Percentiles rank a stretch among this genome's conserved stretches.
Evolutionary conservation across 2,113 vertebrate genomes (phyloP).

Genomic region (Electrona antarctica): DNA sequence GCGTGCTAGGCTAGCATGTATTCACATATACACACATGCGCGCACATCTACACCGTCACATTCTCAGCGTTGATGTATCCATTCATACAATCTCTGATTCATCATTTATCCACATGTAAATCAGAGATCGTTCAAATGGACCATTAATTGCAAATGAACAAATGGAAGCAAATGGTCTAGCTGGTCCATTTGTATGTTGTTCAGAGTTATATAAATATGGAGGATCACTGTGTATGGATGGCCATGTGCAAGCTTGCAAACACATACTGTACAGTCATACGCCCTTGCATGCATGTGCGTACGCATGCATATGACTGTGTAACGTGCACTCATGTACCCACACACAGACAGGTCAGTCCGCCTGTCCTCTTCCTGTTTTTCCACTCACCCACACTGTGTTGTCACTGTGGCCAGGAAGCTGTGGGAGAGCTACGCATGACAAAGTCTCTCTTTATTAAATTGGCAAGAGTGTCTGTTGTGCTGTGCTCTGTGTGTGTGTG

Average conservation of each 20-base stretch:
- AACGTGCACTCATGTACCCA: conserved; percentile 39
- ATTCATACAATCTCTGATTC: no score
- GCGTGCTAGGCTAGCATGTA: not conserved
- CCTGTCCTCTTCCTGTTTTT: conserved; percentile 81
- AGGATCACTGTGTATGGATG: no score
- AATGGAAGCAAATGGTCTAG: no score
- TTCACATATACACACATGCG: conserved; percentile 5
- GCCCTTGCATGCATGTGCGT: conserved; percentile 16
- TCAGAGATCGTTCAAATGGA: no score
- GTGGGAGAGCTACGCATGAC: conserved; percentile 76
- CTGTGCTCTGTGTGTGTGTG: conserved; percentile 39
- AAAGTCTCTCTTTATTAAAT: conserved; percentile 80
- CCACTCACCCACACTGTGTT: conserved; percentile 75
- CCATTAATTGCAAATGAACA: no score
- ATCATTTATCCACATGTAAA: no score
- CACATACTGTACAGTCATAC: conserved; percentile 33
- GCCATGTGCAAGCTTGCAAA: not conserved
- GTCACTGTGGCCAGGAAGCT: conserved; percentile 80
- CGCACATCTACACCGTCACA: not conserved
- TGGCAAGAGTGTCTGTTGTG: conserved; percentile 56
- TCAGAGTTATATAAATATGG: no score
- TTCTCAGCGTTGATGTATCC: not conserved
- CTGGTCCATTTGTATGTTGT: no score
- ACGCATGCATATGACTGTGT: conserved; percentile 12
- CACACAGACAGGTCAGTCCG: conserved; percentile 41